Base-by-base conservation (phyloP, 2,888 invertebrate genomes). In the Cataglyphis livida region DNA sequence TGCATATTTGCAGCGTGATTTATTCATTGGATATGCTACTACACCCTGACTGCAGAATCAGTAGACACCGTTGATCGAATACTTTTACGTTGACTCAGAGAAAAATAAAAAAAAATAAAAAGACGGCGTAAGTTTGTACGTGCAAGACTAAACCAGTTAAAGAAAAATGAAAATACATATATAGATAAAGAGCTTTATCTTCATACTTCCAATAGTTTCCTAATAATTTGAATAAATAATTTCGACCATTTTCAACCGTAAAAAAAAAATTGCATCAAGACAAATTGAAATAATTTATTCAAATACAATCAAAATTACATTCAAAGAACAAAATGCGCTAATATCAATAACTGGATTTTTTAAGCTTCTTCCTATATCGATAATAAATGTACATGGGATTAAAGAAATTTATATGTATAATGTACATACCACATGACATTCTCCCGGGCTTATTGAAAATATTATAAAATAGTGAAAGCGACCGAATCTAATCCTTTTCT, bases 401-500 rank as follows among this genome's bases (percentile, higher is more conserved):
- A 48, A 62, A 4, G 18, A n/a, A 66, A 6, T 28, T 66, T 28
- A 48, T 28, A 28, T 18, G 7, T 7, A 51, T 48, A 64, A 35
- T 35, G 18, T 21, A 28, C 2, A 48, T 62, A 38, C 21, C 61
- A 12, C 15, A 32, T 10, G 44, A 38, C 12, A 12, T 15, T 61
- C 73, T 15, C n/a, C 15, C 6, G 12, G 54, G 18, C 38, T 41
- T 57, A 59, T 21, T 38, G 28, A n/a, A 28, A 51, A 74, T 32
- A 51, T 62, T 25, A 32, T 7, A 38, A 68, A 85, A 75, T 82
- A 84, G 44, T 54, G 41, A 66, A 41, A n/a, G 51, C 66, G 68
- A 82, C 65, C 76, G 28, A 76, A 87, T 85, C 83, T 78, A 81
- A 84, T 82, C 84, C 81, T 82, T 87, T 88, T 88, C 81, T 87